Conservation (phyloP, 2,113 vertebrate species). For the Typhlomys cinereus region DNA sequence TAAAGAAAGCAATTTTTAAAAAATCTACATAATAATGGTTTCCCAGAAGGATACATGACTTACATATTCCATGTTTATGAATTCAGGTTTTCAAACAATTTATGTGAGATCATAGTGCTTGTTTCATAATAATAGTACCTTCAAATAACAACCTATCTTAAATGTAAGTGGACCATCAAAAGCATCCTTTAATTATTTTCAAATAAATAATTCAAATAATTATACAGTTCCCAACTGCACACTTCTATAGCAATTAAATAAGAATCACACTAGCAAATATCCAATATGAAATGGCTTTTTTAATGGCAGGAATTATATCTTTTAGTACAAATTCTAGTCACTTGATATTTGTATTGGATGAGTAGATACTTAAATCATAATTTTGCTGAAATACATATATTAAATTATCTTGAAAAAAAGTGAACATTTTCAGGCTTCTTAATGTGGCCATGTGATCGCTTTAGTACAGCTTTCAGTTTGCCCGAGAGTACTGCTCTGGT, state of each 20-base stretch:
- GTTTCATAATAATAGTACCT: not conserved
- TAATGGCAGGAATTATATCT: slow-evolving; percentile 2
- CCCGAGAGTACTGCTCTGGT: slow-evolving; percentile 67
- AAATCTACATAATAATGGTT: not conserved
- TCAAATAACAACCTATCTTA: slow-evolving; percentile 3
- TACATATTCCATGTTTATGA: not conserved
- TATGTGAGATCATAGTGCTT: not conserved
- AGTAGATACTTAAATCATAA: slow-evolving; percentile 44
- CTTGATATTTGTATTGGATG: slow-evolving; percentile 22
- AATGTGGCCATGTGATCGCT: slow-evolving; percentile 63
- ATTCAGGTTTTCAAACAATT: not conserved
- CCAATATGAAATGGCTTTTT: not conserved
- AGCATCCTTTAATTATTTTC: slow-evolving; percentile 3
- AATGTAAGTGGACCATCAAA: not conserved
- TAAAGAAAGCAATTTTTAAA: not conserved
- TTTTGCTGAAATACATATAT: slow-evolving; percentile 54
- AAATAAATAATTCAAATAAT: slow-evolving; percentile 52
- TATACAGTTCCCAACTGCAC: not conserved
- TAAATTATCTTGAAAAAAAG: slow-evolving; percentile 61
- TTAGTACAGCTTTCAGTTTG: slow-evolving; percentile 50
- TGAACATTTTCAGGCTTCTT: slow-evolving; percentile 61
- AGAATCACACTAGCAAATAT: not conserved
- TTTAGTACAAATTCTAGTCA: slow-evolving; percentile 47
- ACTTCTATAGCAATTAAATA: slow-evolving; percentile 28
- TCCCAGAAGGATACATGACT: not conserved